A percentile compares a stretch with the other conserved stretches of the same genome.
These are phyloP conservation scores for Lucilia cuprina DNA, from an alignment of 1,140 invertebrate genomes.

Conservation along the genomic window DNA sequence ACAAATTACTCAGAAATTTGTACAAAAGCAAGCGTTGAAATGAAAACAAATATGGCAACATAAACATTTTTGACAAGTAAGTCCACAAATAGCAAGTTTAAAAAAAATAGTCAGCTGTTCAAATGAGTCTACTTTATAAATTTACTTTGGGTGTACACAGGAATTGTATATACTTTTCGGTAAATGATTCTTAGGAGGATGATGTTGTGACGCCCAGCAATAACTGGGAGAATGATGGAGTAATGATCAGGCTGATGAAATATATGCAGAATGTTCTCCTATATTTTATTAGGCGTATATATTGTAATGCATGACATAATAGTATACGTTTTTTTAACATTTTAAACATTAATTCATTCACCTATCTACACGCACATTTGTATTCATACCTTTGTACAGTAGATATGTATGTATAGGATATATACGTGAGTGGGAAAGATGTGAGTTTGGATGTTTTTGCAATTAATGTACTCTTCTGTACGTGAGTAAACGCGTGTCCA, in stretches of 20 bases:
- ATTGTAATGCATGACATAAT: constrained; percentile 2
- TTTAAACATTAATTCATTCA: neutral
- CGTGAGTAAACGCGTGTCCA: neutral
- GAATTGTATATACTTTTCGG: neutral
- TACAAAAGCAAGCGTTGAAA: too few species aligned
- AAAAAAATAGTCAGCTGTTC: too few species aligned
- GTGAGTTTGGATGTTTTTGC: neutral
- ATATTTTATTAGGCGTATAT: neutral
- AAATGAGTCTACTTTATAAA: too few species aligned
- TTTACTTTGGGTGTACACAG: too few species aligned
- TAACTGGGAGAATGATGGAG: neutral
- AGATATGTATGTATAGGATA: too few species aligned
- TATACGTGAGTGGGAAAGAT: neutral
- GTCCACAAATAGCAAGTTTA: too few species aligned
- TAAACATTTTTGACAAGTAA: too few species aligned
- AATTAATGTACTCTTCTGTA: neutral
- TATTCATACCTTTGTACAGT: neutral
- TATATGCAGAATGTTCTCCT: neutral
- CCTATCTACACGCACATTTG: neutral
- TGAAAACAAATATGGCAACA: too few species aligned
- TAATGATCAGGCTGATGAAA: constrained; percentile 11
- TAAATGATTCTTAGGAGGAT: neutral
- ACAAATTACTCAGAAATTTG: too few species aligned
- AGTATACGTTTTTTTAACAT: neutral
- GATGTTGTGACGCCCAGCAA: neutral